Percentiles rank a stretch among this genome's conserved stretches.
phyloP scores from a whole-genome alignment of 1,140 invertebrate genomes.

The Dendrolimus punctatus region DNA sequence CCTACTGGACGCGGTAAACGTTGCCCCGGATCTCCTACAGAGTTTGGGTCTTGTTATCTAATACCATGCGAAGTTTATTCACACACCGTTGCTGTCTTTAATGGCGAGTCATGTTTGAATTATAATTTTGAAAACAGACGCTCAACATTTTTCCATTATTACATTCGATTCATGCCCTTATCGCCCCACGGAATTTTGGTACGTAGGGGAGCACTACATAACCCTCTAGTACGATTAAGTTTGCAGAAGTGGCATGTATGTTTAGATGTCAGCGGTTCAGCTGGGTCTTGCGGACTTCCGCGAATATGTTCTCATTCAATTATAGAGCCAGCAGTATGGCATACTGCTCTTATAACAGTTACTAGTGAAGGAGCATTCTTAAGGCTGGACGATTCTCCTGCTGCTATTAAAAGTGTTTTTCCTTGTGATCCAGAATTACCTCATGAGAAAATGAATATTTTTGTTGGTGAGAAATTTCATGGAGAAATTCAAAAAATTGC shows the following conservation, averaged over 20 bases:
- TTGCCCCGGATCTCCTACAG: conserved; percentile 42
- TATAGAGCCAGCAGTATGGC: conserved; percentile 43
- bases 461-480: conserved; percentile 45
- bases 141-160: conserved; percentile 51
- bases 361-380: conserved; percentile 40
- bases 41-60: conserved; percentile 46
- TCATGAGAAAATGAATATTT: conserved; percentile 37
- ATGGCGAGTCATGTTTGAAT: conserved; percentile 47
- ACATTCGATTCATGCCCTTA: conserved; percentile 48
- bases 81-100: conserved; percentile 42
- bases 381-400: conserved; percentile 38
- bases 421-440: conserved; percentile 47
- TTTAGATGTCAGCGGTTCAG: conserved; percentile 39
- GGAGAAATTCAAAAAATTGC: conserved; percentile 56
- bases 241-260: conserved; percentile 57
- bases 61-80: conserved; percentile 43
- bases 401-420: conserved; percentile 31
- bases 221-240: conserved; percentile 35
- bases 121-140: conserved; percentile 43
- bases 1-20: conserved; percentile 34
- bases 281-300: conserved; percentile 33
- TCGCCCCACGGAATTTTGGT: conserved; percentile 50
- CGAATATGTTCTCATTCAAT: conserved; percentile 34
- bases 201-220: conserved; percentile 29
- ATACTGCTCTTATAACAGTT: conserved; percentile 41